A percentile compares a stretch with the other conserved stretches of the same genome.
phyloP scores from a whole-genome alignment of 2,113 vertebrate genomes.

The Rhinoderma darwinii region DNA sequence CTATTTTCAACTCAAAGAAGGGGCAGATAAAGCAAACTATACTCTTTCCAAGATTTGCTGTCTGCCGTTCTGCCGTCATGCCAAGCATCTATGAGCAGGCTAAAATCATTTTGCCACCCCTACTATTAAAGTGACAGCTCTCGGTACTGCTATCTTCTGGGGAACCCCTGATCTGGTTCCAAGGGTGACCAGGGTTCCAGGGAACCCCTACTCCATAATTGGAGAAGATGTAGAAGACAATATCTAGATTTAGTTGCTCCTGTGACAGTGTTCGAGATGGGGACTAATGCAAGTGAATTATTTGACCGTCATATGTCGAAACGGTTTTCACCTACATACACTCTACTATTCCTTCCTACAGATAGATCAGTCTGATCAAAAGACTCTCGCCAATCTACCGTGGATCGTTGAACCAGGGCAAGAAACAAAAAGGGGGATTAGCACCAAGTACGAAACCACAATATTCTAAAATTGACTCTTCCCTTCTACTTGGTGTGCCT shows the following conservation, averaged over 20 bases:
- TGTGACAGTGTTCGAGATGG: no score
- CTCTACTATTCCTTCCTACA: conserved; percentile 69
- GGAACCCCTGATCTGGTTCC: not conserved
- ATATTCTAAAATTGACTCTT: conserved; percentile 89
- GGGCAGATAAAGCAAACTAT: no score
- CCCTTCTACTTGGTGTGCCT: conserved; percentile 55
- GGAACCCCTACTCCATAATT: not conserved
- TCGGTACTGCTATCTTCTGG: no score
- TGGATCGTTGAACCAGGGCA: conserved; percentile 99
- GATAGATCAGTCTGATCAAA: conserved; percentile 99
- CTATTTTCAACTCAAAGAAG: no score
- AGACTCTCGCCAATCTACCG: conserved; percentile 95
- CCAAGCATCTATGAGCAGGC: no score
- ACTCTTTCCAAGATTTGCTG: no score
- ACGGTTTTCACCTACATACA: not conserved
- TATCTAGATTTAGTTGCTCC: not conserved
- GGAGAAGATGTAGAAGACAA: not conserved
- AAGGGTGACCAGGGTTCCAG: not conserved
- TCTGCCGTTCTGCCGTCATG: no score
- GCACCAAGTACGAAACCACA: conserved; percentile 99
- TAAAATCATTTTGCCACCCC: no score
- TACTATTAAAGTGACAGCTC: no score
- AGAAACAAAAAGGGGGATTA: conserved; percentile 98
- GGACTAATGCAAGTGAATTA: not conserved
- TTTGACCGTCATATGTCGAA: not conserved